Evolutionary conservation across 2,113 vertebrate genomes (phyloP).

Genomic region (Fulmarus glacialis): DNA sequence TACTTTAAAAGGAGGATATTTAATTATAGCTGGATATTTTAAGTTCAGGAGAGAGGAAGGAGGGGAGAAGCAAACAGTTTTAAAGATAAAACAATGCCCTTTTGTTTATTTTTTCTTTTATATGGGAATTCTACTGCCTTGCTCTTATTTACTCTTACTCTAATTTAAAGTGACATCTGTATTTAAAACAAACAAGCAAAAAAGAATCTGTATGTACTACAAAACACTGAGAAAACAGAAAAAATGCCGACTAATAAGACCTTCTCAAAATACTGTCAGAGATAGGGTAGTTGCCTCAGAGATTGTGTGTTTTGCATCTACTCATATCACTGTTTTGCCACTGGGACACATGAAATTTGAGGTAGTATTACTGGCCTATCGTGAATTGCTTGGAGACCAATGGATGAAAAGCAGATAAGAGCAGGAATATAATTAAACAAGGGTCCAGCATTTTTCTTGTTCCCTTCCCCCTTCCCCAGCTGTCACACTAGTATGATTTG

Average conservation of each 20-base stretch:
- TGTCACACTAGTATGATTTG: neutral
- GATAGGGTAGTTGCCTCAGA: neutral
- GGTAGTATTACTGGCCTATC: neutral
- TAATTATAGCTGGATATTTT: constrained; percentile 73
- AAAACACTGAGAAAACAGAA: neutral
- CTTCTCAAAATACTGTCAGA: neutral
- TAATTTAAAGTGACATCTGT: constrained; percentile 4
- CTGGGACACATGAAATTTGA: neutral
- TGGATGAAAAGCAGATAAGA: neutral
- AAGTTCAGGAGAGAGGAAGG: constrained; percentile 49
- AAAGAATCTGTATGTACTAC: neutral
- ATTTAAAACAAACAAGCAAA: neutral
- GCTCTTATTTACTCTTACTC: neutral
- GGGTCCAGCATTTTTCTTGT: neutral
- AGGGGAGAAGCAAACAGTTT: constrained; percentile 54
- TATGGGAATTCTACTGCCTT: constrained; percentile 53
- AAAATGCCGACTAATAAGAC: neutral
- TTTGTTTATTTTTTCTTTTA: constrained; percentile 54
- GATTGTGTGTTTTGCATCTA: neutral
- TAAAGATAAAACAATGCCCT: constrained; percentile 38
- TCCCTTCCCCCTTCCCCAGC: neutral
- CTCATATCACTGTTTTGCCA: neutral
- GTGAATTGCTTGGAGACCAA: neutral
- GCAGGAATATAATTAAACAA: neutral
- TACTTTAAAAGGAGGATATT: constrained; percentile 70